These are phyloP conservation scores for Pseudopodoces humilis DNA, from an alignment of 2,113 vertebrate species.

Conservation along the genomic window DNA sequence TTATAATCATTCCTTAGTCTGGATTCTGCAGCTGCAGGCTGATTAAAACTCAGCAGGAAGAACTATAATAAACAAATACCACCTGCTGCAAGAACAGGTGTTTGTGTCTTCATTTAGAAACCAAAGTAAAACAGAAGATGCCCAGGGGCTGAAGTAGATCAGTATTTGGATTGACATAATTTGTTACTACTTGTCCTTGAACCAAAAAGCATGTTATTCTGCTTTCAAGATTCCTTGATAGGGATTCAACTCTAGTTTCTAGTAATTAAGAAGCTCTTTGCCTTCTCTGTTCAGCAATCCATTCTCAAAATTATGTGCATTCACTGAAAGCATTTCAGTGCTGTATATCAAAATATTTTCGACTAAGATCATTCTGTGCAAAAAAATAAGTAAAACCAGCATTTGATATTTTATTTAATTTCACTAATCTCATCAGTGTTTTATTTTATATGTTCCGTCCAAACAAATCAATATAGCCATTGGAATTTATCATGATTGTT, in stretches of 20 bases:
- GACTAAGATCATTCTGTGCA: not conserved
- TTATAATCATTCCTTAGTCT: conserved; percentile 63
- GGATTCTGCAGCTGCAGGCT: conserved; percentile 71
- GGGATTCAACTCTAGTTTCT: not conserved
- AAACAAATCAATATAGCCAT: not conserved
- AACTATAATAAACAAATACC: conserved; percentile 77
- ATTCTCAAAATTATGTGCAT: not conserved
- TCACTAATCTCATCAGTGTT: not conserved
- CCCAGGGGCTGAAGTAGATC: conserved; percentile 53
- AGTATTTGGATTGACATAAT: conserved; percentile 55
- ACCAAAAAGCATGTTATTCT: conserved; percentile 42
- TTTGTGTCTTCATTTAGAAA: conserved; percentile 76
- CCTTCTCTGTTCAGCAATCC: conserved; percentile 15
- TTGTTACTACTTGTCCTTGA: conserved; percentile 68
- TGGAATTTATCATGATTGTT: not conserved
- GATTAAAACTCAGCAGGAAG: conserved; percentile 78
- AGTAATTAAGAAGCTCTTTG: conserved; percentile 51
- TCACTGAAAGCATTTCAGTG: not conserved
- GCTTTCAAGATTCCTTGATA: conserved; percentile 33
- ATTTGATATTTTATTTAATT: not conserved
- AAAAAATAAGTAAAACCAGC: not conserved
- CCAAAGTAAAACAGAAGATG: conserved; percentile 63
- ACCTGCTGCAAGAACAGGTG: conserved; percentile 80
- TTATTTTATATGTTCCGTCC: not conserved
- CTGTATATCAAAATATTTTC: not conserved